These are phyloP conservation scores for Austrolebias charrua DNA, from an alignment of 2,797 vertebrate species.

Conservation along the genomic window DNA sequence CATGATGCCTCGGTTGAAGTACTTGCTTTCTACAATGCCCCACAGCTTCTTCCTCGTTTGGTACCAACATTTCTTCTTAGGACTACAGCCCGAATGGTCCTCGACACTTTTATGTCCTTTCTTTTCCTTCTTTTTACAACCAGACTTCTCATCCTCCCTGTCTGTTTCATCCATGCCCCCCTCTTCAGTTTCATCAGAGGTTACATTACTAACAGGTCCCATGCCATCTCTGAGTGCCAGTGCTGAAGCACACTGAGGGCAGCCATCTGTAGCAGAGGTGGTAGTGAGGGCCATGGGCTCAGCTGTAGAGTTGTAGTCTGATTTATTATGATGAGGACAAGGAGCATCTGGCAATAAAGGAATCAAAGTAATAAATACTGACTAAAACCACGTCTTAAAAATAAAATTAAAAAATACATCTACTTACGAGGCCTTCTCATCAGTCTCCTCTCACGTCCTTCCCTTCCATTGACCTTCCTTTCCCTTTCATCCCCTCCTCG, in stretches of 20 bases:
- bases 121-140: conserved; percentile 44
- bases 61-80: conserved; percentile 66
- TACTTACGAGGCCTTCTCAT: conserved; percentile 43
- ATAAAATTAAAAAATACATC: neutral
- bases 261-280: conserved; percentile 75
- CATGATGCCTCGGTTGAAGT: conserved; percentile 98
- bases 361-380: neutral
- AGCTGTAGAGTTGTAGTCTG: conserved; percentile 68
- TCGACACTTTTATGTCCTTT: conserved; percentile 3
- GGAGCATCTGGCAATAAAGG: conserved; percentile 65
- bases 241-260: conserved; percentile 75
- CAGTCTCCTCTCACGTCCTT: conserved; percentile 36
- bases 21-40: conserved; percentile 96
- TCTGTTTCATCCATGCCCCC: conserved; percentile 57
- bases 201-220: conserved; percentile 28
- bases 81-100: conserved; percentile 30
- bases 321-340: conserved; percentile 80
- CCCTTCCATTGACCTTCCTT: conserved; percentile 55
- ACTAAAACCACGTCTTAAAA: neutral
- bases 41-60: conserved; percentile 80
- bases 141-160: conserved; percentile 25
- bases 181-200: conserved; percentile 56
- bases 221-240: conserved; percentile 54
- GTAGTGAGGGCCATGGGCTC: conserved; percentile 77
- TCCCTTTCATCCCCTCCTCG: conserved; percentile 34